Evolutionary conservation across 2,113 vertebrate genomes (phyloP).

Genomic region (Sigmodon hispidus): DNA sequence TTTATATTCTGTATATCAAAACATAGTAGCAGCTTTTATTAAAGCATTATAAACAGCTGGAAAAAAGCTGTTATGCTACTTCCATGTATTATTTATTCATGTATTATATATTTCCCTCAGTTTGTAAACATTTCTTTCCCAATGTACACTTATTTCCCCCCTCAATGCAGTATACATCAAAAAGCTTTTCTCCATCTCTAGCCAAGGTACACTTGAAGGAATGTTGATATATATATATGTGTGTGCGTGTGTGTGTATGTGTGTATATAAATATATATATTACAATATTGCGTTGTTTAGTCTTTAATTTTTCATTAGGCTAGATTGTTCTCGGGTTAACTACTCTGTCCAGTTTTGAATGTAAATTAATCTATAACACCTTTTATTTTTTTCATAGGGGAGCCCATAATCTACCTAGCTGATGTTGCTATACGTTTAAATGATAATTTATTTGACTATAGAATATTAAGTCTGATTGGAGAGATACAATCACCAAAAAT

Average conservation of each 20-base stretch:
- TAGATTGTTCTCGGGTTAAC: background rate
- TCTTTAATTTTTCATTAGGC: background rate
- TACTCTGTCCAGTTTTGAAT: background rate
- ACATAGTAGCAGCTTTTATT: background rate
- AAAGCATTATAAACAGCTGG: background rate
- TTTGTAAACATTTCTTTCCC: conserved; percentile 23
- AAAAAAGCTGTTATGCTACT: background rate
- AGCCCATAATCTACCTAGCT: background rate
- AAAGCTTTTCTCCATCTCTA: background rate
- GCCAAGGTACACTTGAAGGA: background rate
- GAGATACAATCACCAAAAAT: conserved; percentile 71
- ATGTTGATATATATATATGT: background rate
- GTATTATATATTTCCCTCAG: background rate
- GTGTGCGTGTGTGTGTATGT: too few relatives aligned
- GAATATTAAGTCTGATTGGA: conserved; percentile 51
- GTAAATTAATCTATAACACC: conserved; percentile 30
- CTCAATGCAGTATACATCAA: conserved; percentile 5
- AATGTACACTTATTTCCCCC: background rate
- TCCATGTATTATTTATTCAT: background rate
- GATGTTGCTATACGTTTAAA: conserved; percentile 68
- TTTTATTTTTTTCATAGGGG: conserved; percentile 34
- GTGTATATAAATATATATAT: background rate
- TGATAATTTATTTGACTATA: conserved; percentile 45
- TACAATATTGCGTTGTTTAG: background rate
- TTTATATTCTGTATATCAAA: background rate